phyloP scores from a whole-genome alignment of 1,140 invertebrate genomes.

The Spodoptera litura region DNA sequence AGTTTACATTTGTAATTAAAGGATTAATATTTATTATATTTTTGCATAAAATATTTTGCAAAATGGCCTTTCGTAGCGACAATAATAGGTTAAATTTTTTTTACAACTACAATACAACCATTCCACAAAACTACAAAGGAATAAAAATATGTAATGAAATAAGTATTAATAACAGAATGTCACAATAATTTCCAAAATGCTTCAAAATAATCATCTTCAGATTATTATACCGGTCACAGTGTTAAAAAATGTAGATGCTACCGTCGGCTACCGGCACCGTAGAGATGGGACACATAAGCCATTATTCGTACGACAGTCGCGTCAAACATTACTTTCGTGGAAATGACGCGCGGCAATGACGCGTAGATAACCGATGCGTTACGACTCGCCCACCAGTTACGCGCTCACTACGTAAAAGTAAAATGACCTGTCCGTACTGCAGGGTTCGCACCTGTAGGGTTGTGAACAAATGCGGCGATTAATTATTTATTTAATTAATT shows the following conservation, averaged over 20 bases:
- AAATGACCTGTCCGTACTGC: slow-evolving; percentile 11
- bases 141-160: too few relatives aligned
- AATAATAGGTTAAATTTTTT: too few relatives aligned
- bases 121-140: too few relatives aligned
- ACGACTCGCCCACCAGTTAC: slow-evolving; percentile 56
- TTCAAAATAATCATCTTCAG: neutral
- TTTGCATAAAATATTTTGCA: too few relatives aligned
- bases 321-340: slow-evolving; percentile 53
- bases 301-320: neutral
- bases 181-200: neutral
- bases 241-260: slow-evolving; percentile 9
- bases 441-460: slow-evolving; percentile 20
- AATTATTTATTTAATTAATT: too few relatives aligned
- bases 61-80: too few relatives aligned
- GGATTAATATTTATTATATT: too few relatives aligned
- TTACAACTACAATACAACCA: too few relatives aligned
- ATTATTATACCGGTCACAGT: neutral
- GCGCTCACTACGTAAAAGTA: slow-evolving; percentile 38
- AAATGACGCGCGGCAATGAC: slow-evolving; percentile 50
- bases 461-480: neutral
- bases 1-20: too few relatives aligned
- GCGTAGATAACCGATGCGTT: slow-evolving; percentile 58
- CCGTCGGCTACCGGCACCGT: slow-evolving; percentile 3
- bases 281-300: neutral
- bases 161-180: neutral